A percentile compares a stretch with the other conserved stretches of the same genome.
Conservation (phyloP, 2,113 vertebrate genomes). For the Eupsittula cactorum region DNA sequence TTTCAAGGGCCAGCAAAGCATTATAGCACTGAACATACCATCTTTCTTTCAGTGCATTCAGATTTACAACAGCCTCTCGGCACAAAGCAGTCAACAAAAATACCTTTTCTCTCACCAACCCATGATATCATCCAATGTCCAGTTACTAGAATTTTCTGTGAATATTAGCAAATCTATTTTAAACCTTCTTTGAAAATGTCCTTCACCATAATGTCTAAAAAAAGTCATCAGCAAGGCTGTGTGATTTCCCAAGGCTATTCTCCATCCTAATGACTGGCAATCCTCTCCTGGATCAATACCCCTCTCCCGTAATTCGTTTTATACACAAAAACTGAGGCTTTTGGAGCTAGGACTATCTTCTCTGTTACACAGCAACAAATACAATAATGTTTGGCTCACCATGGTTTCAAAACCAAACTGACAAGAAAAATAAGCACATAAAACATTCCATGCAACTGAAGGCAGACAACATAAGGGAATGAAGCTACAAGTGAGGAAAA, state of each 20-base stretch:
- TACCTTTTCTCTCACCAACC: neutral
- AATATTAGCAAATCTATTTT: constrained; percentile 20
- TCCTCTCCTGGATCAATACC: neutral
- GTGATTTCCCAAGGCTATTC: neutral
- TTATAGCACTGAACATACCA: neutral
- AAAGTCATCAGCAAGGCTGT: neutral
- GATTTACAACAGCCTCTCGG: neutral
- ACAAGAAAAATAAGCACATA: constrained; percentile 4
- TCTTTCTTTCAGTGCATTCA: neutral
- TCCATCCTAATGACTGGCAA: neutral
- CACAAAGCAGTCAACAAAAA: constrained; percentile 16
- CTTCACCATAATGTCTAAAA: neutral
- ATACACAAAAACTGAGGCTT: neutral
- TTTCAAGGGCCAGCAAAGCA: neutral
- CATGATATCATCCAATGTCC: neutral
- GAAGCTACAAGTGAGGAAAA: neutral
- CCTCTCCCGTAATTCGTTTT: neutral
- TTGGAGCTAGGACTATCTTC: neutral
- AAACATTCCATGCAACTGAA: neutral
- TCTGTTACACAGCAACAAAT: neutral
- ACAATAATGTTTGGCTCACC: neutral
- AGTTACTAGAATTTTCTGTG: neutral
- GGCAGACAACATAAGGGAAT: neutral
- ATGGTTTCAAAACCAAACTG: neutral
- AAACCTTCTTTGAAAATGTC: neutral